phyloP scores from a whole-genome alignment of 2,888 invertebrate genomes.

The Ypsolopha sequella region DNA sequence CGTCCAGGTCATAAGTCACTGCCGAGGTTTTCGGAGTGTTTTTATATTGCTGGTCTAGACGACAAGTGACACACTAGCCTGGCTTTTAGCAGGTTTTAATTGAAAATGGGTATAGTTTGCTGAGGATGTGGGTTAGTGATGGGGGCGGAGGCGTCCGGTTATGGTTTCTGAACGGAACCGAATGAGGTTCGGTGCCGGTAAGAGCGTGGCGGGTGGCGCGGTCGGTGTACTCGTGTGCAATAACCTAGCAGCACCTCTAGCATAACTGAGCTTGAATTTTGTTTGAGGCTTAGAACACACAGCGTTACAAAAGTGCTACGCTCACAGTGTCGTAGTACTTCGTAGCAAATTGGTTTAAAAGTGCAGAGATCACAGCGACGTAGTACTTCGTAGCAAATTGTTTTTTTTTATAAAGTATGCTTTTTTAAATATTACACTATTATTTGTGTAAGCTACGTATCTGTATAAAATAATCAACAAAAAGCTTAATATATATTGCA shows the following conservation, averaged over 20 bases:
- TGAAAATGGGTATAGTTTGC: slow-evolving; percentile 1
- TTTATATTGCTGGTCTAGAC: slow-evolving; percentile 11
- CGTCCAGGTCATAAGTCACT: slow-evolving; percentile 12
- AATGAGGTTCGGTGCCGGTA: slow-evolving; percentile 46
- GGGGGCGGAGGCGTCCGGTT: slow-evolving; percentile 60
- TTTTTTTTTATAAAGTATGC: too few relatives aligned
- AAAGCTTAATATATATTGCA: too few relatives aligned
- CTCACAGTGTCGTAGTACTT: background rate
- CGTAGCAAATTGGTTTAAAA: background rate
- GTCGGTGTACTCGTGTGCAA: slow-evolving; percentile 48
- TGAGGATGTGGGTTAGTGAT: slow-evolving; percentile 1
- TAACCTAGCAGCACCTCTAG: slow-evolving; percentile 14
- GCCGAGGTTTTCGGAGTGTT: slow-evolving; percentile 14
- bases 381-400: background rate
- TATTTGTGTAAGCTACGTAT: too few relatives aligned
- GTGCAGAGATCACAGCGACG: too few relatives aligned
- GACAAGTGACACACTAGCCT: slow-evolving; percentile 3
- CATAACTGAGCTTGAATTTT: background rate
- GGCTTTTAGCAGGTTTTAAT: background rate
- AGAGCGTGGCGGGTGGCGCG: slow-evolving; percentile 33
- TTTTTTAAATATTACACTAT: too few relatives aligned
- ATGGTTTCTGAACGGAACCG: slow-evolving; percentile 62
- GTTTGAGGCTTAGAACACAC: background rate
- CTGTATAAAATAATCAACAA: too few relatives aligned
- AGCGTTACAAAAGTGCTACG: too few relatives aligned